Percentiles rank a stretch among this genome's conserved stretches.
These are phyloP conservation scores for Cheiracanthium punctorium DNA, from an alignment of 2,888 invertebrate species.

Conservation along the genomic window DNA sequence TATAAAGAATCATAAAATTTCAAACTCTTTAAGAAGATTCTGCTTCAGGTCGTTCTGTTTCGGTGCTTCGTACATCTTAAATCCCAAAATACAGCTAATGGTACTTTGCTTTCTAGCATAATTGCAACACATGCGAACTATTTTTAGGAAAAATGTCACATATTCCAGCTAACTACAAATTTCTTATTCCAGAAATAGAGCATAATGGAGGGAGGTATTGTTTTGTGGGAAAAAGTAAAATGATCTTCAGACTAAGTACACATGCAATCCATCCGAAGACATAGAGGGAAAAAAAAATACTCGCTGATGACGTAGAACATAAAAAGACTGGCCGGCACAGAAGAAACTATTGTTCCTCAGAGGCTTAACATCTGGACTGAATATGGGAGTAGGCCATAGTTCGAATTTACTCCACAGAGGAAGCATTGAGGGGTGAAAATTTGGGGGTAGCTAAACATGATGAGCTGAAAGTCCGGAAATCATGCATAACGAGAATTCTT, in stretches of 20 bases:
- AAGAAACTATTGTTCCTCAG: neutral
- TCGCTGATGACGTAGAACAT: neutral
- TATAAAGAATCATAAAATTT: too few species aligned
- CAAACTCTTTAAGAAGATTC: too few species aligned
- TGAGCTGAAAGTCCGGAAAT: conserved; percentile 16
- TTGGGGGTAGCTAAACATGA: conserved; percentile 24
- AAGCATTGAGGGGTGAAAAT: conserved; percentile 31
- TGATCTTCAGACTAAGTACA: neutral
- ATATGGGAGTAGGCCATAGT: conserved; percentile 17
- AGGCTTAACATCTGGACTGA: conserved; percentile 38
- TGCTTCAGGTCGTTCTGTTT: too few species aligned
- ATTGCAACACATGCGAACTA: neutral
- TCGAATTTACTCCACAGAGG: conserved; percentile 25
- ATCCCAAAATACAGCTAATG: too few species aligned
- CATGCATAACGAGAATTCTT: conserved; percentile 21
- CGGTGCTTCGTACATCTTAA: too few species aligned
- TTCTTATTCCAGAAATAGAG: neutral
- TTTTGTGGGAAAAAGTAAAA: neutral
- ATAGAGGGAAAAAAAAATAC: neutral
- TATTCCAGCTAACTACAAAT: neutral
- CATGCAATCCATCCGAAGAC: neutral
- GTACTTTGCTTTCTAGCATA: too few species aligned
- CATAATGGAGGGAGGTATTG: neutral
- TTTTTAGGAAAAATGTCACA: neutral
- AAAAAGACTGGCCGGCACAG: neutral